These are phyloP conservation scores for Thripadectes ignobilis DNA, from an alignment of 2,797 vertebrate species.

Conservation along the genomic window DNA sequence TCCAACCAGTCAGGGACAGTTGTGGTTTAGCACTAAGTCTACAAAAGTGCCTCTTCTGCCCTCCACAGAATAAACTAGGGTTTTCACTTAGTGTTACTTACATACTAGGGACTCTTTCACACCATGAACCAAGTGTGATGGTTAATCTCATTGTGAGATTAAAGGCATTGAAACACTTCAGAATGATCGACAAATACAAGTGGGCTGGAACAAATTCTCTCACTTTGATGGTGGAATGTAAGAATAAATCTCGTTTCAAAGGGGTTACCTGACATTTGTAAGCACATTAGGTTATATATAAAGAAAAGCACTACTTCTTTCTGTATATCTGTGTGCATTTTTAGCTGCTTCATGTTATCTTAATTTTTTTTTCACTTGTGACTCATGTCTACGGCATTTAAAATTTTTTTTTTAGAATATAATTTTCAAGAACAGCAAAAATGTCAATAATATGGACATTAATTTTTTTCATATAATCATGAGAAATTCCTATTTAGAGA, in stretches of 20 bases:
- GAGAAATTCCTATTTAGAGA: neutral
- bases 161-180: neutral
- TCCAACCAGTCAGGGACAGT: neutral
- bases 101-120: neutral
- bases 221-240: neutral
- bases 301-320: neutral
- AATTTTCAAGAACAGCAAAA: neutral
- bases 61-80: neutral
- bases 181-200: neutral
- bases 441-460: neutral
- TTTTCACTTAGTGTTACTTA: neutral
- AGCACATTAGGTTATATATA: neutral
- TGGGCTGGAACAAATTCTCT: neutral
- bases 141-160: neutral
- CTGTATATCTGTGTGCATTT: neutral
- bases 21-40: neutral
- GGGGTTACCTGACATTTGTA: neutral
- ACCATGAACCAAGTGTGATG: neutral
- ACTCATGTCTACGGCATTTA: neutral
- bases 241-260: neutral
- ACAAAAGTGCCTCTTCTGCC: neutral
- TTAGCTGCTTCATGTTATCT: neutral
- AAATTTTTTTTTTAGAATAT: neutral
- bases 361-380: neutral
- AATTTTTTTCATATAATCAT: neutral